Percentiles rank a stretch among this genome's conserved stretches.
Evolutionary conservation across 1,140 invertebrate species (phyloP).

Genomic region (Hyposmocoma kahamanoa): DNA sequence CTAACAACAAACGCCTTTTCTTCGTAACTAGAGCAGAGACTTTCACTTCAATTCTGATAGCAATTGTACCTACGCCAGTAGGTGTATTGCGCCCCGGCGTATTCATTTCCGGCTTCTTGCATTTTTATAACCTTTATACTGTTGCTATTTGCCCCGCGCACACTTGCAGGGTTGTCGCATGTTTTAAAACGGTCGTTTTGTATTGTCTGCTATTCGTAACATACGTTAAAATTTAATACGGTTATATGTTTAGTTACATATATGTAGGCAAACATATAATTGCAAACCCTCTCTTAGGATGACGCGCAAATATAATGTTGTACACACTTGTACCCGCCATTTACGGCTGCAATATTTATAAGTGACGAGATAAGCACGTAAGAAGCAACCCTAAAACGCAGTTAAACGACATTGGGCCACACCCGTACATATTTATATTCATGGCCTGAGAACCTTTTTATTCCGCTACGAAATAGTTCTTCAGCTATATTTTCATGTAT

Average conservation of each 20-base stretch:
- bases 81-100: constrained; percentile 32
- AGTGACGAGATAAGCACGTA: no score
- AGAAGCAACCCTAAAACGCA: constrained; percentile 22
- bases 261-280: no score
- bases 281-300: no score
- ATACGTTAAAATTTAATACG: no score
- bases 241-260: no score
- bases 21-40: background rate
- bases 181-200: background rate
- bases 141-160: constrained; percentile 29
- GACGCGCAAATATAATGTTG: no score
- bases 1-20: no score
- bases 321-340: no score
- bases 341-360: no score
- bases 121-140: constrained; percentile 58
- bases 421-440: constrained; percentile 58
- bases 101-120: constrained; percentile 62
- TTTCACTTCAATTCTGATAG: background rate
- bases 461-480: constrained; percentile 50
- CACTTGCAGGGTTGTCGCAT: constrained; percentile 27
- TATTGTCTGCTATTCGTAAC: no score
- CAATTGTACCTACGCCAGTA: no score
- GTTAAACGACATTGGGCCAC: constrained; percentile 33
- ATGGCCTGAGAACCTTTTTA: constrained; percentile 51
- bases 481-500: constrained; percentile 51